Base-by-base conservation (phyloP, 1,140 invertebrate species). In the Cheumatopsyche charites region DNA sequence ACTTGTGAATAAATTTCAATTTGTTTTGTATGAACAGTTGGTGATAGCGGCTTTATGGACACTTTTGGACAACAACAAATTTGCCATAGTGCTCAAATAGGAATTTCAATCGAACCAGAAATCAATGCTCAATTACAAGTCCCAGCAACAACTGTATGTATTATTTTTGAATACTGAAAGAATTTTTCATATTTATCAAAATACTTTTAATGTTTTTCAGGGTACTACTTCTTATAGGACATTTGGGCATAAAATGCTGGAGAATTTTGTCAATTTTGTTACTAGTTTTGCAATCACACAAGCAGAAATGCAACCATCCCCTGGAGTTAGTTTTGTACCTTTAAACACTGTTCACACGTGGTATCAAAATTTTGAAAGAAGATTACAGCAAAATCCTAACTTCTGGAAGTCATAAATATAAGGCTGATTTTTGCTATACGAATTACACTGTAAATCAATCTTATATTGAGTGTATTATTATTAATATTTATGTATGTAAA, bases 41-140 rank as follows among this genome's bases (percentile, higher is more conserved):
- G 79, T 71, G 80, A 85, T 67, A 87, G 87, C 77, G 83, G 86
- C 74, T 86, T 86, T 62, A 87, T 91, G 76, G 87, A 87, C 81
- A 86, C 90, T 55, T 88, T 91, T 79, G 89, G 87, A 0, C 88
- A 89, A 49, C 87, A 88, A 74, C 83, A 88, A 78, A 91, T 94
- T 72, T 91, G 92, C n/a, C 92, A 96, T 77, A 90, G 92, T 81
- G 96, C 96, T 41, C 96, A 98, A 84, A 94, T 99, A 70, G 97
- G 97, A 0, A 91, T 99, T 36, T 96, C 96, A 0, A 89, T 98
- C 42, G 94, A 97, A 79, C 89, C 92, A 0, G 82, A 94, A 41
- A 75, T 79, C 0, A 86, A 90, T 62, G 87, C 94, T 23, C 82
- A 88, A 62, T 82, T 88, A 29, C 86, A 90, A 75, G 82, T 84